These are phyloP conservation scores for Fopius arisanus DNA, from an alignment of 1,140 invertebrate genomes.

Conservation along the genomic window DNA sequence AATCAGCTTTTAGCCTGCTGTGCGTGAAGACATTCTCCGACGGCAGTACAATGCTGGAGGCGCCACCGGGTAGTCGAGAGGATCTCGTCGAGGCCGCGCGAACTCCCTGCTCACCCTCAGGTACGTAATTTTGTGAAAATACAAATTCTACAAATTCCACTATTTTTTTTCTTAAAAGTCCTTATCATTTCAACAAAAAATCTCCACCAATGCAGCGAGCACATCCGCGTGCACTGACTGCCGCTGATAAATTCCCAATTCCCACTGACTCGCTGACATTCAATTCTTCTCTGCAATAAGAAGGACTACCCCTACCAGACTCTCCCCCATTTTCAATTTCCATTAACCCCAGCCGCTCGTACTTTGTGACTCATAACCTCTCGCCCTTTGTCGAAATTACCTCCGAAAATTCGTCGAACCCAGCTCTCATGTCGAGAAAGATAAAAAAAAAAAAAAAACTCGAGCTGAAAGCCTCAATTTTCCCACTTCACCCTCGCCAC, in stretches of 20 bases:
- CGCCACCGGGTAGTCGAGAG: slow-evolving; percentile 56
- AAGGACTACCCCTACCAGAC: not conserved
- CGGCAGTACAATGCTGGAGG: slow-evolving; percentile 54
- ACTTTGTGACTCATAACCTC: not conserved
- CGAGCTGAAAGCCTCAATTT: not conserved
- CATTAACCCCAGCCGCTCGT: not conserved
- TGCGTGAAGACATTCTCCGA: slow-evolving; percentile 54
- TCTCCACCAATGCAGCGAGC: too few species aligned
- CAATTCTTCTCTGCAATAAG: not conserved
- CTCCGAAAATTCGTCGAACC: not conserved
- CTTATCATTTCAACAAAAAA: not conserved
- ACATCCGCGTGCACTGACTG: not conserved
- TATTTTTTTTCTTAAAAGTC: too few species aligned
- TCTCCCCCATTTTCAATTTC: not conserved
- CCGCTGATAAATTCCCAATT: not conserved
- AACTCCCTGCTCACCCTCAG: slow-evolving; percentile 56
- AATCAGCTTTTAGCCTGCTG: slow-evolving; percentile 56
- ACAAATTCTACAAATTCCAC: too few species aligned
- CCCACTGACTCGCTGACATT: not conserved
- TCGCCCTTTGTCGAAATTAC: not conserved
- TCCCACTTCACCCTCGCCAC: not conserved
- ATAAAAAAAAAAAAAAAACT: not conserved
- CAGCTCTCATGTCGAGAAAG: not conserved
- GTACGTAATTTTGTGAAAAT: slow-evolving; percentile 29
- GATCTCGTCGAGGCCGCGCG: slow-evolving; percentile 57